Conservation (phyloP, 1,140 invertebrate species). For the Hycleus cichorii region DNA sequence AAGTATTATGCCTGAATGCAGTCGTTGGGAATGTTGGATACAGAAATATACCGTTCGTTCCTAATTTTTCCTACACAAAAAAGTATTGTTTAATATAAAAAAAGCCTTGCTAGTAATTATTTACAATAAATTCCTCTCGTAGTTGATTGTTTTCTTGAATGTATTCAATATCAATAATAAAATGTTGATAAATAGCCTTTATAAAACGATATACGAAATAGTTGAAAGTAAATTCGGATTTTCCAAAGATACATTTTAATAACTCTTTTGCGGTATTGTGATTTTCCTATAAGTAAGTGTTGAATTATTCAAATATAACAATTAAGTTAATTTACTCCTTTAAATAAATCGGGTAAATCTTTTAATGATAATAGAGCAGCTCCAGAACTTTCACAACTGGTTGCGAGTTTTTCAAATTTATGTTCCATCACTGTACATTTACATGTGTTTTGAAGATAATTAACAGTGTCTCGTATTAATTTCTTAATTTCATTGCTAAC, state of each 20-base stretch:
- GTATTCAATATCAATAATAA: conserved; percentile 46
- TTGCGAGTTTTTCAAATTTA: conserved; percentile 21
- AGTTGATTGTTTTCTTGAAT: conserved; percentile 46
- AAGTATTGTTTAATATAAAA: conserved; percentile 14
- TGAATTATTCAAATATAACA: conserved; percentile 42
- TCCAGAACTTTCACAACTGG: conserved; percentile 9
- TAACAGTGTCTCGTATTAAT: conserved; percentile 56
- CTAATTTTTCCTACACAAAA: conserved; percentile 54
- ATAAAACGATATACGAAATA: conserved; percentile 46
- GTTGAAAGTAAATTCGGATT: conserved; percentile 49
- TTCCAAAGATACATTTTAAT: conserved; percentile 40
- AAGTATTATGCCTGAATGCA: conserved; percentile 25
- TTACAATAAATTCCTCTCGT: conserved; percentile 42
- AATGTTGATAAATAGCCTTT: conserved; percentile 46
- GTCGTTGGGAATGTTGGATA: conserved; percentile 67
- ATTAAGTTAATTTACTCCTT: conserved; percentile 36
- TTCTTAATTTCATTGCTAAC: conserved; percentile 59
- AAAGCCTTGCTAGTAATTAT: conserved; percentile 10
- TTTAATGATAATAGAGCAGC: conserved; percentile 18
- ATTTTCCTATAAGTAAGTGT: conserved; percentile 45
- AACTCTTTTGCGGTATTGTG: conserved; percentile 10
- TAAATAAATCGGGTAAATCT: conserved; percentile 23
- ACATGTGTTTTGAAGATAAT: conserved; percentile 50
- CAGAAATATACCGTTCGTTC: conserved; percentile 70
- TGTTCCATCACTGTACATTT: conserved; percentile 47